Evolutionary conservation across 2,113 vertebrate genomes (phyloP), one percentile per base, ranked within the genome.

Genomic region (Ceuthmochares aereus): DNA sequence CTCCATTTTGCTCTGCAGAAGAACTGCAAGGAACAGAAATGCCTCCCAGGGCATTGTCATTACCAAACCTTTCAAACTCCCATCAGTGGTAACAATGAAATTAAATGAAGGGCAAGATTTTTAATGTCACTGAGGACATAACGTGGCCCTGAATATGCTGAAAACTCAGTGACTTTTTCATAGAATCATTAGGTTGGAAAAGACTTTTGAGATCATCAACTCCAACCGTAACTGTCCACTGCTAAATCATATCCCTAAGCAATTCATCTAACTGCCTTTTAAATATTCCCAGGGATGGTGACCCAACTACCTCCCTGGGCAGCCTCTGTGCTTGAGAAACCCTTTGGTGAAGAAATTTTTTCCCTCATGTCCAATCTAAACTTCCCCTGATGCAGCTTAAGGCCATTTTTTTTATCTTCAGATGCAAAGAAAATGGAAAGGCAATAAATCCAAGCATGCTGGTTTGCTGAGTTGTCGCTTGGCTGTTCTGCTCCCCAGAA

Each of bases 21-120:
- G 2, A 4, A 32, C 36, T 1, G 6, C 0, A 21, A 47, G 1
- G 52, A 73, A 13, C 45, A 29, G 37, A 64, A 49, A 58, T 3
- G 21, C 30, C n/a, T 87, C 47, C 79, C 47, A 37, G 8, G 8
- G 55, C 26, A 30, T 22, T 49, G 17, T n/a, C 51, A 21, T 10
- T 5, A 42, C 22, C 22, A 25, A 9, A 4, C 2, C 34, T 11
- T 69, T 52, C 52, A 2, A 56, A 1, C 18, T 60, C 58, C 58
- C 52, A 20, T 5, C n/a, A 73, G 49, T 8, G 51, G 56, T 22
- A 55, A 18, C 45, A 58, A 19, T 7, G 49, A 55, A 76, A 49
- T 26, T 7, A 68, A 64, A 86, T 4, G 13, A 62, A 81, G 49
- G 40, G 45, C 15, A 42, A 17, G 7, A 73, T 45, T 40, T 47